Evolutionary conservation across 2,888 invertebrate species (phyloP).

Genomic region (Metalampra italica): DNA sequence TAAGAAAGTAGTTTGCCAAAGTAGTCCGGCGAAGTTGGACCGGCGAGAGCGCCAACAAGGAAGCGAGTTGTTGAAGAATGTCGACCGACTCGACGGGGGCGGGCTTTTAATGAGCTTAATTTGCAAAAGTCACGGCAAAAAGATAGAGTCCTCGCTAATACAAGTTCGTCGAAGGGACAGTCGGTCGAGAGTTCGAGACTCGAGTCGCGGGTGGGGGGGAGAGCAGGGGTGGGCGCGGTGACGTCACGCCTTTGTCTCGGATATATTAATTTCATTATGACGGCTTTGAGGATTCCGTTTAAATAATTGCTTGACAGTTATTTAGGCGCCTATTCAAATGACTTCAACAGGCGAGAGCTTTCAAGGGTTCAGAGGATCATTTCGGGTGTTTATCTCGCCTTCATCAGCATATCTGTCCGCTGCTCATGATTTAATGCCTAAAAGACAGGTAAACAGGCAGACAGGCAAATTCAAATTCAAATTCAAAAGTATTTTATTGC

Average conservation of each 20-base stretch:
- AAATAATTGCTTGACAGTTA: background rate
- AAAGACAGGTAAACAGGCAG: too few species aligned
- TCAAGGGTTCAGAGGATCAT: background rate
- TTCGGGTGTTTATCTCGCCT: too few species aligned
- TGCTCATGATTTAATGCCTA: too few species aligned
- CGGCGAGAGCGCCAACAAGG: background rate
- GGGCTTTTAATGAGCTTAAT: conserved; percentile 59
- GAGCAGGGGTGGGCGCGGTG: conserved; percentile 1
- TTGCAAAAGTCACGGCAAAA: conserved; percentile 57
- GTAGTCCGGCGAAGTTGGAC: background rate
- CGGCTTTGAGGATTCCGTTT: background rate
- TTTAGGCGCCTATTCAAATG: background rate
- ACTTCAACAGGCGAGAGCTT: background rate
- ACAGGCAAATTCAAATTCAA: too few species aligned
- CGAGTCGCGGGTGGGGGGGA: background rate
- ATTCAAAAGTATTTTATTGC: too few species aligned
- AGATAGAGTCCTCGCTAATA: conserved; percentile 42
- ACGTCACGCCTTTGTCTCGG: conserved; percentile 11
- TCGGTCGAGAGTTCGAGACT: background rate
- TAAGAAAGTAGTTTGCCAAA: conserved; percentile 5
- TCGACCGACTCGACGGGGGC: conserved; percentile 29
- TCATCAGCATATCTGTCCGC: too few species aligned
- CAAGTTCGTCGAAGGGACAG: conserved; percentile 36
- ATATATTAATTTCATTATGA: conserved; percentile 17
- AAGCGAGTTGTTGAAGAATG: conserved; percentile 27